Conservation (phyloP, 92 coral and sea anemone species). For the Porites lobata region DNA sequence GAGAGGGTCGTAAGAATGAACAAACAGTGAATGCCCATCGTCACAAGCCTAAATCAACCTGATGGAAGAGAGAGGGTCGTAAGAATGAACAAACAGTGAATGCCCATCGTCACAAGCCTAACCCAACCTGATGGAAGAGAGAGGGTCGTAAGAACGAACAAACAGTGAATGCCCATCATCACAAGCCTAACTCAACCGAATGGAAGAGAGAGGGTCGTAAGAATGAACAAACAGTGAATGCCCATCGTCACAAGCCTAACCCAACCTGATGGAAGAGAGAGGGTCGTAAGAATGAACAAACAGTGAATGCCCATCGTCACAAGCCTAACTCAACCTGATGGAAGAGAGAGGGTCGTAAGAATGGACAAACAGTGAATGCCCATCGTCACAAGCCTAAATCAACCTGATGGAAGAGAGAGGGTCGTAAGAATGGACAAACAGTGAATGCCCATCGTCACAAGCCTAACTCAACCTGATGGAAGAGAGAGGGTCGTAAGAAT, state of each 20-base stretch:
- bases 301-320: conserved; percentile 43
- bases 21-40: conserved; percentile 2
- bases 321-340: conserved; percentile 42
- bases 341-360: conserved; percentile 39
- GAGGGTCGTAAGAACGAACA: conserved; percentile 21
- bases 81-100: conserved; percentile 21
- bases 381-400: conserved; percentile 25
- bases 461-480: conserved; percentile 19
- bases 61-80: conserved; percentile 6
- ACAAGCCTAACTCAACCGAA: conserved; percentile 17
- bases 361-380: conserved; percentile 32
- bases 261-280: conserved; percentile 41
- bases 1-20: conserved; percentile 1
- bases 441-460: conserved; percentile 25
- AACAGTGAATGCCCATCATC: conserved; percentile 19
- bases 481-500: conserved; percentile 30
- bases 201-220: conserved; percentile 2
- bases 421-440: conserved; percentile 5
- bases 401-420: conserved; percentile 8
- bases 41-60: conserved; percentile 10
- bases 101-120: conserved; percentile 31
- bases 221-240: conserved; percentile 38
- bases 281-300: conserved; percentile 39
- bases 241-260: conserved; percentile 45
- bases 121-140: neutral